phyloP scores from a whole-genome alignment of 2,888 invertebrate species.

The Parnassius smintheus region DNA sequence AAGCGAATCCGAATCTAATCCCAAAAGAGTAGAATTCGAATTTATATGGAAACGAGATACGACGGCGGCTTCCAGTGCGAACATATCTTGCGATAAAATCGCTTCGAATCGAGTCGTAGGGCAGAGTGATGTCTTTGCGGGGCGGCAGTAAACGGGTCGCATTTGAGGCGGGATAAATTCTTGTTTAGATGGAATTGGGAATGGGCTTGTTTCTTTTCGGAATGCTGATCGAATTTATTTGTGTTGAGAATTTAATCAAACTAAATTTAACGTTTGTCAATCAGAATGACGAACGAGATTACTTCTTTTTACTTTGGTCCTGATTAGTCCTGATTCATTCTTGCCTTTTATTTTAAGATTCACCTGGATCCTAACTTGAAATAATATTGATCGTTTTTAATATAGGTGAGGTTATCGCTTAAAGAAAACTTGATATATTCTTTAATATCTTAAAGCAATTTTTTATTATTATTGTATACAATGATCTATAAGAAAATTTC shows the following conservation, averaged over 20 bases:
- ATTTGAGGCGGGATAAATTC: constrained; percentile 25
- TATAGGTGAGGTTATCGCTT: no score
- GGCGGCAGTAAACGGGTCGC: constrained; percentile 14
- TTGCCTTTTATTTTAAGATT: not conserved
- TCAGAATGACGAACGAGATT: constrained; percentile 8
- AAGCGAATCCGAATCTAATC: constrained; percentile 31
- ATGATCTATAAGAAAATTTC: no score
- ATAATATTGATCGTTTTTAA: not conserved
- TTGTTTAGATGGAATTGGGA: constrained; percentile 26
- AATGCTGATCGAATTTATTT: constrained; percentile 22
- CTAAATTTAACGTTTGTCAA: constrained; percentile 19
- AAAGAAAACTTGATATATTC: no score
- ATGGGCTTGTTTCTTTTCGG: constrained; percentile 17
- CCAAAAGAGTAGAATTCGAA: constrained; percentile 29
- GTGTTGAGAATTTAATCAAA: constrained; percentile 25
- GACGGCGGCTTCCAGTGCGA: constrained; percentile 12
- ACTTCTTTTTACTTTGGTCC: constrained; percentile 2
- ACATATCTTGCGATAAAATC: constrained; percentile 24
- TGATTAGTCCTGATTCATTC: not conserved
- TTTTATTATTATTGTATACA: no score
- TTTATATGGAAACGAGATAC: constrained; percentile 15
- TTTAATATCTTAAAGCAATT: no score
- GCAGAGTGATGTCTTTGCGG: constrained; percentile 6
- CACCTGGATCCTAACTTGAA: not conserved
- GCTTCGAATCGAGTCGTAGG: constrained; percentile 9